Percentiles rank a stretch among this genome's conserved stretches.
phyloP scores from a whole-genome alignment of 2,888 invertebrate species.

The Athalia rosae region DNA sequence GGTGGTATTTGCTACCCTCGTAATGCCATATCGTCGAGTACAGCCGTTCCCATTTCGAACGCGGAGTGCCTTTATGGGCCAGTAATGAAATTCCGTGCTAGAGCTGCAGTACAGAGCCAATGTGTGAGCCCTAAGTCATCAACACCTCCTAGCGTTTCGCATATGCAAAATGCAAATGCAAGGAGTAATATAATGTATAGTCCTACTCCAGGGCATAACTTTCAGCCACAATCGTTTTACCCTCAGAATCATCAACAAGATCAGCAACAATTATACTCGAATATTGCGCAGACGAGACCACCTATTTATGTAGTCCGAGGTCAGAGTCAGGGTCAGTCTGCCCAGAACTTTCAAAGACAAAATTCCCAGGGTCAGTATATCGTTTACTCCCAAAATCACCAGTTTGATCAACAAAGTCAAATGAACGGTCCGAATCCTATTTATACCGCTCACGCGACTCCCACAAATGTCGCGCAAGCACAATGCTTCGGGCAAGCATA shows the following conservation, averaged over 20 bases:
- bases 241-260: constrained; percentile 64
- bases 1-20: constrained; percentile 55
- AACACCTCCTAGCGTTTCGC: constrained; percentile 53
- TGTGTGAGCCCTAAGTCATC: constrained; percentile 55
- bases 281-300: constrained; percentile 58
- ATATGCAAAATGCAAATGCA: constrained; percentile 58
- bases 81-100: constrained; percentile 70
- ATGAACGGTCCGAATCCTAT: constrained; percentile 56
- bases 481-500: constrained; percentile 50
- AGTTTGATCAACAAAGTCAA: constrained; percentile 54
- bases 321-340: constrained; percentile 59
- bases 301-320: constrained; percentile 57
- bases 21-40: constrained; percentile 52
- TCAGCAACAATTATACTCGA: constrained; percentile 66
- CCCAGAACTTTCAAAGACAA: constrained; percentile 58
- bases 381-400: constrained; percentile 56
- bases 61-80: constrained; percentile 69
- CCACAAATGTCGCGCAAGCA: constrained; percentile 63
- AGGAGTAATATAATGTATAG: constrained; percentile 58
- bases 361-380: constrained; percentile 56
- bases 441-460: constrained; percentile 66
- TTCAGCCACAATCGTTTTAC: constrained; percentile 59
- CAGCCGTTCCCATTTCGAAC: constrained; percentile 53
- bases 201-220: constrained; percentile 57
- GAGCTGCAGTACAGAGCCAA: constrained; percentile 56